Evolutionary conservation across 2,797 vertebrate genomes (phyloP), one percentile per base, ranked within the genome.

Genomic region (Melanotaenia nigrans): DNA sequence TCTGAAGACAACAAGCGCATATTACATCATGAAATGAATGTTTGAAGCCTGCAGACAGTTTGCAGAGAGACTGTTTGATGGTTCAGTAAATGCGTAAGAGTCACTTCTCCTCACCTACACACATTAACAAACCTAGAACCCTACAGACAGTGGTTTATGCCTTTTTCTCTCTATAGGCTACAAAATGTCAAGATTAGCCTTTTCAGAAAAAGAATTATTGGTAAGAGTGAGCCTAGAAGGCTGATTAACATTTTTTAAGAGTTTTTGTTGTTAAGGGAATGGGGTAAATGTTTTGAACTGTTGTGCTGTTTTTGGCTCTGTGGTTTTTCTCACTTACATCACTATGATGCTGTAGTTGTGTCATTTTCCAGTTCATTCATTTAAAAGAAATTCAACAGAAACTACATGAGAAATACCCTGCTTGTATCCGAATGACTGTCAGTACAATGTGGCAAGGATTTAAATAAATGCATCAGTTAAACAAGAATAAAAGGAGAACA

Each of bases 61-160:
- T 16, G 7, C 30, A 68, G 65, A 77, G 42, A 83, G 55, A 62
- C 53, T 59, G 76, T 87, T 79, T 85, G 77, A 87, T 85, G 81
- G 73, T 86, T 83, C 71, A 24, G 45, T 33, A 59, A 78, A 82
- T 74, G 66, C 33, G 25, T 59, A 74, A 76, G 68, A 58, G 65
- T 28, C 49, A 65, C 75, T 62, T 78, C 54, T 78, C 55, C 9
- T 69, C 60, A 75, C 77, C 74, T 78, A 74, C 83, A 69, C 75
- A 57, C 68, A 78, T 38, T 81, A 56, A 84, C 61, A 73, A 71
- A 22, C 65, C 42, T 22, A 28, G 30, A 60, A 54, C 51, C 2
- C 12, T 5, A 7, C 59, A 40, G 40, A 59, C 13, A 33, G 68
- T 14, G 14, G 66, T 75, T 77, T 40, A 40, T 68, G 45, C 54